phyloP scores from a whole-genome alignment of 1,140 invertebrate genomes.

The Vollenhovia emeryi region DNA sequence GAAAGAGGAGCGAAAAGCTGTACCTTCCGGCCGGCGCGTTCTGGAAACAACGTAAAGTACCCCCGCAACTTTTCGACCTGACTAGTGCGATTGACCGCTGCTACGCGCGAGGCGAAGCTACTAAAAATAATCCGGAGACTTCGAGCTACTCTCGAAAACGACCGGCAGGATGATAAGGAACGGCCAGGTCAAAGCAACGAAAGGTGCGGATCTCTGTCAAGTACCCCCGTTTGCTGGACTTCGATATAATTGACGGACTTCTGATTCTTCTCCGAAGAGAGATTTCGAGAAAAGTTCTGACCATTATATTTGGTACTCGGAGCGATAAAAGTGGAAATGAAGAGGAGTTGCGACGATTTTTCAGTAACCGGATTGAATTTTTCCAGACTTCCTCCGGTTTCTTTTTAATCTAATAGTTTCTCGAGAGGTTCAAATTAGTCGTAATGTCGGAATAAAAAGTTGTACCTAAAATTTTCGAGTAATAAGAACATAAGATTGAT shows the following conservation, averaged over 20 bases:
- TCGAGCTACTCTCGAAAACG: constrained; percentile 15
- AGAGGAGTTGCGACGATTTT: background rate
- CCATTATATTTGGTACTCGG: background rate
- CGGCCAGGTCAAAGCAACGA: background rate
- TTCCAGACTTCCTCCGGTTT: background rate
- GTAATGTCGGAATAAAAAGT: background rate
- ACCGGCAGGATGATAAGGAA: background rate
- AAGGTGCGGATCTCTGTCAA: background rate
- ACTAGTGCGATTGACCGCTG: constrained; percentile 47
- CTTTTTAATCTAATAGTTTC: background rate
- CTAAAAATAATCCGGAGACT: constrained; percentile 50
- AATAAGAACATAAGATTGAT: background rate
- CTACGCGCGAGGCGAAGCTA: constrained; percentile 1
- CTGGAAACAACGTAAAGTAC: constrained; percentile 36
- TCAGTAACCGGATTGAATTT: background rate
- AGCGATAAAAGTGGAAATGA: background rate
- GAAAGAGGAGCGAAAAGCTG: constrained; percentile 31
- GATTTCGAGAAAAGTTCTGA: background rate
- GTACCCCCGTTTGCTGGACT: background rate
- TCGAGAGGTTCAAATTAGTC: background rate
- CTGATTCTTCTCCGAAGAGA: background rate
- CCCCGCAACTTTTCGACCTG: constrained; percentile 42
- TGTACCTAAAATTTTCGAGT: background rate
- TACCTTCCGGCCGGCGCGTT: background rate
- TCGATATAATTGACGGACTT: constrained; percentile 1